Evolutionary conservation across 2,113 vertebrate species (phyloP).

Genomic region (Xiphophorus hellerii): DNA sequence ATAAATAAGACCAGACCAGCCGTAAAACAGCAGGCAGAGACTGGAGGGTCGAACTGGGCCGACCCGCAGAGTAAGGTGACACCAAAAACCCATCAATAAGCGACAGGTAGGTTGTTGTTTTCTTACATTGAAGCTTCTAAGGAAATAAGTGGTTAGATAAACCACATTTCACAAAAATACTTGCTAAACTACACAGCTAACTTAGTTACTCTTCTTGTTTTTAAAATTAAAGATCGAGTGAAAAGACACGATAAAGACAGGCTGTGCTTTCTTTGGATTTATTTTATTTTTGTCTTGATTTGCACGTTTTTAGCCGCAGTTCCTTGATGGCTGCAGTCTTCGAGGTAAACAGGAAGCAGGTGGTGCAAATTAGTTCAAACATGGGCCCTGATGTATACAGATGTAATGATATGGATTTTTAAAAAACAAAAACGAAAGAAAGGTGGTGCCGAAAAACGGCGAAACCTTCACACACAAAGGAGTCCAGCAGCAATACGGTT

Average conservation of each 20-base stretch:
- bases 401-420: not conserved
- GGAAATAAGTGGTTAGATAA: not conserved
- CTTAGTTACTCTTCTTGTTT: not conserved
- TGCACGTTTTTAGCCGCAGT: not conserved
- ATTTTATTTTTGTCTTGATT: not conserved
- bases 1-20: slow-evolving; percentile 2
- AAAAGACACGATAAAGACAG: not conserved
- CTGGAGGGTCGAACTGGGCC: not conserved
- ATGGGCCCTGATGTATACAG: not conserved
- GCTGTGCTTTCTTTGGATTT: not conserved
- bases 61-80: not conserved
- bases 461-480: not conserved
- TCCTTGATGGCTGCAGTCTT: not conserved
- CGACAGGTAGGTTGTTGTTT: slow-evolving; percentile 17
- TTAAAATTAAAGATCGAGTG: not conserved
- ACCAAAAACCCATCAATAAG: not conserved
- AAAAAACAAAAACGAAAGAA: not conserved
- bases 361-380: not conserved
- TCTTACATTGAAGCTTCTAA: not conserved
- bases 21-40: no score
- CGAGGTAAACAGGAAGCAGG: not conserved
- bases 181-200: not conserved
- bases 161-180: not conserved
- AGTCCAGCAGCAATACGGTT: not conserved
- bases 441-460: not conserved